These are phyloP conservation scores for Mobula birostris DNA, from an alignment of 2,113 vertebrate genomes.

Conservation along the genomic window DNA sequence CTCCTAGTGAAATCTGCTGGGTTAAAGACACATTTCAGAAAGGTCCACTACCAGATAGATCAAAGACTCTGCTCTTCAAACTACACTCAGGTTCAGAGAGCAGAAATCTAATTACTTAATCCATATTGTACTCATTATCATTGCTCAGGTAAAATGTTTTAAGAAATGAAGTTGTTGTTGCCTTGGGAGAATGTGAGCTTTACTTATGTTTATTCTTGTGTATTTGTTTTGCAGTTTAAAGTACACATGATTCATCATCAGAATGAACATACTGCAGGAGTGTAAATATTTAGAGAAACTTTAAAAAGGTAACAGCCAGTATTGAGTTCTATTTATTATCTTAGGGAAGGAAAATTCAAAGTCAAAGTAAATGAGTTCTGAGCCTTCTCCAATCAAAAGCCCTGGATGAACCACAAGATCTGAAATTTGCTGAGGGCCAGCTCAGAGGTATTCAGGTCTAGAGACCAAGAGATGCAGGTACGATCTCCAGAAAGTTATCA, in stretches of 20 bases:
- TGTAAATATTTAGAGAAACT: too few species aligned
- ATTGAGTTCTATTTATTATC: background rate
- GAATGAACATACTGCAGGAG: background rate
- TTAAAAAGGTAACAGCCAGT: too few species aligned
- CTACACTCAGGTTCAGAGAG: background rate
- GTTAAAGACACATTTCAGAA: background rate
- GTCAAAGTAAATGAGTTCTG: too few species aligned
- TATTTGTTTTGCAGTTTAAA: background rate
- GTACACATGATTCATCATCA: background rate
- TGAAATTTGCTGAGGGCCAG: too few species aligned
- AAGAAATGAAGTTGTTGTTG: background rate
- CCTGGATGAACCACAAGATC: too few species aligned
- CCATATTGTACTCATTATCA: background rate
- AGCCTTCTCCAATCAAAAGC: too few species aligned
- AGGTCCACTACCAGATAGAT: background rate
- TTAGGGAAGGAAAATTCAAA: too few species aligned
- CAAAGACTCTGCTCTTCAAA: background rate
- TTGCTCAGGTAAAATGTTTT: background rate
- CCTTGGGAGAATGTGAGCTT: background rate
- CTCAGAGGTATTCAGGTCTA: too few species aligned
- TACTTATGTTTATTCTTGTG: background rate
- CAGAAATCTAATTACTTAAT: constrained; percentile 12
- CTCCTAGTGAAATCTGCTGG: background rate
- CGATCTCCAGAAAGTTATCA: too few species aligned
- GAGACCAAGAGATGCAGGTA: too few species aligned